Conservation (phyloP, 2,113 vertebrate genomes). For the Mobula birostris region DNA sequence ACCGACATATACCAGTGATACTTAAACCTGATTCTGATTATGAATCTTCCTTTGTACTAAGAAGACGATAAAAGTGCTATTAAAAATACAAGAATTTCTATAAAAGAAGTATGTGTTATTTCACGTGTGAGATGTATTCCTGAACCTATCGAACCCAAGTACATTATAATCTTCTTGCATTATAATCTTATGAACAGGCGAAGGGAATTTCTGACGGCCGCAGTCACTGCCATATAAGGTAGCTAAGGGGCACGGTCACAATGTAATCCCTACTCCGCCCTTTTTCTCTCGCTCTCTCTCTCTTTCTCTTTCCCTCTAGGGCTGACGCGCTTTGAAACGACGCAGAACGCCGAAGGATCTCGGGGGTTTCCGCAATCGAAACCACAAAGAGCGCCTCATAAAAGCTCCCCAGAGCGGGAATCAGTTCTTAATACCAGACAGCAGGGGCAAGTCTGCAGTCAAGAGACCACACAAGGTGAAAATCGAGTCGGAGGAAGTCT, state of each 20-base stretch:
- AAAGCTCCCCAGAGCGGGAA: neutral
- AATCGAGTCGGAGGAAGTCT: neutral
- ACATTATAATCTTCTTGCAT: too few relatives aligned
- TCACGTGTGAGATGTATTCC: too few relatives aligned
- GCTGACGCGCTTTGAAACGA: neutral
- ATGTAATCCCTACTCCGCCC: neutral
- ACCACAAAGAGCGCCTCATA: neutral
- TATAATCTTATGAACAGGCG: too few relatives aligned
- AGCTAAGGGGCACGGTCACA: neutral
- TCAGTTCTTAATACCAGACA: neutral
- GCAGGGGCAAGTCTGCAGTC: neutral
- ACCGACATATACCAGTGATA: too few relatives aligned
- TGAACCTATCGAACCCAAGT: too few relatives aligned
- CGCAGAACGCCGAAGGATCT: too few relatives aligned
- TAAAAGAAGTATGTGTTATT: too few relatives aligned
- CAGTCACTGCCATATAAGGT: neutral
- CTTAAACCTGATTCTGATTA: too few relatives aligned
- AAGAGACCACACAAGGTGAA: neutral
- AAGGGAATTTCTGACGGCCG: neutral
- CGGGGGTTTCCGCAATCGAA: neutral
- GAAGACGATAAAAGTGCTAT: too few relatives aligned
- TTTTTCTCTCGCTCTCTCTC: too few relatives aligned
- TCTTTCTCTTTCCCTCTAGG: neutral
- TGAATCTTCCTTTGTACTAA: too few relatives aligned
- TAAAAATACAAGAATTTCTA: too few relatives aligned